Percentiles rank a stretch among this genome's conserved stretches.
Evolutionary conservation across 2,888 invertebrate species (phyloP).

Genomic region (Uropetala carovei): DNA sequence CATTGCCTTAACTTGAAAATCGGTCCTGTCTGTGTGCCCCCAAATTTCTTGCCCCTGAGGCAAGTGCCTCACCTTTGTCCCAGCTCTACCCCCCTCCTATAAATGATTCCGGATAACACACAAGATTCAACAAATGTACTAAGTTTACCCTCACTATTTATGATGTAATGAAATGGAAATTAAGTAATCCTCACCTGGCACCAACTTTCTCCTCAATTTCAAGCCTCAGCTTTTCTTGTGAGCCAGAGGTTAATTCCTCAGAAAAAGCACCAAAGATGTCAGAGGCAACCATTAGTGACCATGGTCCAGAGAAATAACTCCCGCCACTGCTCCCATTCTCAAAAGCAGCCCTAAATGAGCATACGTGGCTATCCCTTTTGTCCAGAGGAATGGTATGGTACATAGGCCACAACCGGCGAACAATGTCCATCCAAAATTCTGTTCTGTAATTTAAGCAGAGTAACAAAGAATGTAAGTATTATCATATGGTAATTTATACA

Average conservation of each 20-base stretch:
- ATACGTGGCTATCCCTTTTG: conserved; percentile 89
- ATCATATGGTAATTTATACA: too few relatives aligned
- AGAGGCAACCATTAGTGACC: conserved; percentile 93
- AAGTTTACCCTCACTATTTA: background rate
- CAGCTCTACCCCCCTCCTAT: too few relatives aligned
- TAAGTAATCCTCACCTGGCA: conserved; percentile 69
- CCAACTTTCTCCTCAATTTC: conserved; percentile 70
- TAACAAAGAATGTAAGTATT: too few relatives aligned
- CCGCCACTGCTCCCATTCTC: conserved; percentile 91
- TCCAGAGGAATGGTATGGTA: conserved; percentile 87
- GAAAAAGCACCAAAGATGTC: conserved; percentile 92
- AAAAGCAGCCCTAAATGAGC: conserved; percentile 86
- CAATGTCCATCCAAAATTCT: conserved; percentile 90
- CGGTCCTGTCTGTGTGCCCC: too few relatives aligned
- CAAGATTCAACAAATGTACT: too few relatives aligned
- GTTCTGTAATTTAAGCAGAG: conserved; percentile 73
- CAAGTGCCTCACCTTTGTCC: too few relatives aligned
- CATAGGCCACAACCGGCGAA: conserved; percentile 86
- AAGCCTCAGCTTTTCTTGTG: conserved; percentile 70
- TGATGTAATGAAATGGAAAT: background rate
- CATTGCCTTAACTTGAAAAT: too few relatives aligned
- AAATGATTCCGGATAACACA: too few relatives aligned
- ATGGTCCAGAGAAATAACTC: conserved; percentile 88
- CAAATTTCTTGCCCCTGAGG: too few relatives aligned
- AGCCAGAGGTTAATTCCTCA: conserved; percentile 54